These are phyloP conservation scores for Anagyrus pseudococci DNA, from an alignment of 2,888 invertebrate genomes.

Conservation along the genomic window DNA sequence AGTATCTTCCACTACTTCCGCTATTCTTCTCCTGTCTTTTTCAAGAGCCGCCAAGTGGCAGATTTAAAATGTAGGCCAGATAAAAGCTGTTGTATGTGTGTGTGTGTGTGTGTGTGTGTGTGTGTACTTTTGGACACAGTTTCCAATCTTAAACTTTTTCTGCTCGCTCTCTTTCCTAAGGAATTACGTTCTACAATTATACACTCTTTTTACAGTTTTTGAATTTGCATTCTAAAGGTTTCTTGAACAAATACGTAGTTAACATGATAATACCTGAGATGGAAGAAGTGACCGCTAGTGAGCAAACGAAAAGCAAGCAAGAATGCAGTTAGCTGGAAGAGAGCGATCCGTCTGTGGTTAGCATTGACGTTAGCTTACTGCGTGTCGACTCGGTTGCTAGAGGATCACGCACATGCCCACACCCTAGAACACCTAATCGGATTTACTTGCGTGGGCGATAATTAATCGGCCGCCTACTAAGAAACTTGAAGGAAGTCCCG, in stretches of 20 bases:
- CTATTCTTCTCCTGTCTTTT: not conserved
- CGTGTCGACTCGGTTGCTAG: not conserved
- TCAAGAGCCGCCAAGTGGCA: not conserved
- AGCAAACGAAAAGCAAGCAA: not conserved
- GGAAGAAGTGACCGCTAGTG: not conserved
- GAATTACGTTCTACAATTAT: not conserved
- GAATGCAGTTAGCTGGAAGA: not conserved
- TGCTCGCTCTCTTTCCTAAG: not conserved
- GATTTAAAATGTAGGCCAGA: slow-evolving; percentile 35
- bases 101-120: no score
- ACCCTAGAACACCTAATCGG: slow-evolving; percentile 39
- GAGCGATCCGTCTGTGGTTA: no score
- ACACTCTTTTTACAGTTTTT: not conserved
- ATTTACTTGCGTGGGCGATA: slow-evolving; percentile 34
- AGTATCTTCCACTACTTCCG: not conserved
- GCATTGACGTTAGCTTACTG: not conserved
- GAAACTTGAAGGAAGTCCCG: slow-evolving; percentile 22
- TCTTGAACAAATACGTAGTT: not conserved
- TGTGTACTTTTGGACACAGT: slow-evolving; percentile 16
- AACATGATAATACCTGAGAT: not conserved
- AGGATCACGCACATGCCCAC: no score
- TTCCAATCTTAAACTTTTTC: slow-evolving; percentile 28
- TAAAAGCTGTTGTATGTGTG: slow-evolving; percentile 21
- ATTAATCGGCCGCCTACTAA: slow-evolving; percentile 34
- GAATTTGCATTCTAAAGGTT: not conserved